Conservation (phyloP, 2,888 invertebrate genomes). For the Uloborus plumipes region DNA sequence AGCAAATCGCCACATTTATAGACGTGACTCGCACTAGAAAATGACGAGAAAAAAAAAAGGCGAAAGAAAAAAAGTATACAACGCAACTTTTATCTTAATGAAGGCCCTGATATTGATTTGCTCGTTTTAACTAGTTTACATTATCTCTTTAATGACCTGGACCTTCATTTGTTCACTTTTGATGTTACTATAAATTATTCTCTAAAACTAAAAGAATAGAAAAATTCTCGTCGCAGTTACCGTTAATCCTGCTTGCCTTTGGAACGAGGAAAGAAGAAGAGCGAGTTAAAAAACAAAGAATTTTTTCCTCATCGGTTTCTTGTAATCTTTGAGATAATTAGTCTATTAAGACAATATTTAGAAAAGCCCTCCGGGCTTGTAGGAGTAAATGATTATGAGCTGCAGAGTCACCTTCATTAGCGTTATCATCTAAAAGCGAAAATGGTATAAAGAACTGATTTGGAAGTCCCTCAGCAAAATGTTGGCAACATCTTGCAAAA, state of each 20-base stretch:
- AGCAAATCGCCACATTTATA: conserved; percentile 13
- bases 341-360: conserved; percentile 62
- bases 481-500: neutral
- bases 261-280: conserved; percentile 4
- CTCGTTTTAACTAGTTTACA: conserved; percentile 50
- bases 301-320: conserved; percentile 22
- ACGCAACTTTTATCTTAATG: conserved; percentile 55
- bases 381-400: conserved; percentile 51
- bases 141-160: conserved; percentile 60
- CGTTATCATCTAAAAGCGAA: conserved; percentile 6
- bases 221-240: conserved; percentile 27
- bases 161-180: conserved; percentile 56
- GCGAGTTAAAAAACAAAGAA: conserved; percentile 5
- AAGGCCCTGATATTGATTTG: conserved; percentile 50
- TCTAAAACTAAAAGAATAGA: conserved; percentile 26
- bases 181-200: conserved; percentile 58
- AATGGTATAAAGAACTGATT: conserved; percentile 5
- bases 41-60: conserved; percentile 18
- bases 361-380: conserved; percentile 45
- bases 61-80: conserved; percentile 25
- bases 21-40: conserved; percentile 38
- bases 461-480: neutral
- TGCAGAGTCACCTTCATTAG: conserved; percentile 54
- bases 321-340: conserved; percentile 49
- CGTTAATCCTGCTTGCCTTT: conserved; percentile 22